Percentiles rank a stretch among this genome's conserved stretches.
These are phyloP conservation scores for Papilio helenus DNA, from an alignment of 1,140 invertebrate species.

Conservation along the genomic window DNA sequence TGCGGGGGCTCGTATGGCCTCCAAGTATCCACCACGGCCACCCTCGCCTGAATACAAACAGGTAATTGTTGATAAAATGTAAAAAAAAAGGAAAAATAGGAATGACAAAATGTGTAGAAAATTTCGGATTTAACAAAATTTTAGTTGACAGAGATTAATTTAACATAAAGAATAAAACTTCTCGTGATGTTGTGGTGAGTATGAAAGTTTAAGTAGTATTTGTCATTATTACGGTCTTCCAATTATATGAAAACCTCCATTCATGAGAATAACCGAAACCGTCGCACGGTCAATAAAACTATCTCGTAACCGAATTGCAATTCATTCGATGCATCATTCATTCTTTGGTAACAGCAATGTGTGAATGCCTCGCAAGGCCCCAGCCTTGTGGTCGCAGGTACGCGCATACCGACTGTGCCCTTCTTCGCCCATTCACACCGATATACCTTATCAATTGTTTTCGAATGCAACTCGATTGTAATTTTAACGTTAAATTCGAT, in stretches of 20 bases:
- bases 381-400: background rate
- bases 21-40: slow-evolving; percentile 69
- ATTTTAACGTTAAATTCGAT: background rate
- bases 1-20: slow-evolving; percentile 73
- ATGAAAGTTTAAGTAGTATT: background rate
- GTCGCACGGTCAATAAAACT: background rate
- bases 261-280: background rate
- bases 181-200: too few species aligned
- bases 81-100: too few species aligned
- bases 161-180: too few species aligned
- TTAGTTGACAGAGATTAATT: too few species aligned
- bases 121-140: too few species aligned
- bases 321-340: slow-evolving; percentile 25
- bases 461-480: slow-evolving; percentile 11
- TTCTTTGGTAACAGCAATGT: slow-evolving; percentile 17
- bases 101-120: too few species aligned
- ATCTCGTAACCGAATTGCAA: background rate
- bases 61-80: slow-evolving; percentile 48
- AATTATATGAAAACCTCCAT: background rate
- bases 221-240: background rate
- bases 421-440: slow-evolving; percentile 29
- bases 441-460: slow-evolving; percentile 16
- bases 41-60: slow-evolving; percentile 72
- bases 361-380: slow-evolving; percentile 16
- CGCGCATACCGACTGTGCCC: slow-evolving; percentile 19